Conservation (phyloP, 2,797 vertebrate species). For the Aulostomus chinensis region DNA sequence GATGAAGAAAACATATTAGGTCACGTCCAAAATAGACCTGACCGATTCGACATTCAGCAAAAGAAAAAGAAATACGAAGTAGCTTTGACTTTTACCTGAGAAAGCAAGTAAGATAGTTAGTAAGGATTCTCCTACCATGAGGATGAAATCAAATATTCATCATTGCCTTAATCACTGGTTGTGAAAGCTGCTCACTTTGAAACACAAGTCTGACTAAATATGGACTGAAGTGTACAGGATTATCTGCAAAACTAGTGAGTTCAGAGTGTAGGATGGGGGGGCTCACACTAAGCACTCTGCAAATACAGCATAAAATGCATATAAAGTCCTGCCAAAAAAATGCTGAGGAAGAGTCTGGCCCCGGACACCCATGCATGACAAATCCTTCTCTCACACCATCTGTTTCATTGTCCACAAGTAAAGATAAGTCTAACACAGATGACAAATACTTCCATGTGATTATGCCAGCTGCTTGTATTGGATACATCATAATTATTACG, state of each 20-base stretch:
- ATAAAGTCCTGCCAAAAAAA: constrained; percentile 69
- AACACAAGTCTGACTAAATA: background rate
- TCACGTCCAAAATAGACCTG: no score
- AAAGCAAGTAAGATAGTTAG: no score
- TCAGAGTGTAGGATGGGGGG: no score
- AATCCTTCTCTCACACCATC: constrained; percentile 77
- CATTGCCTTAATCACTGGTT: constrained; percentile 7
- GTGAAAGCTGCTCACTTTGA: constrained; percentile 4
- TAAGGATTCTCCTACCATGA: no score
- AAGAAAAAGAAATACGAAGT: no score
- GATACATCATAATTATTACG: constrained; percentile 47
- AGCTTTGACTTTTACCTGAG: no score
- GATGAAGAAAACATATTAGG: no score
- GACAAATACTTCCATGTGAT: constrained; percentile 52
- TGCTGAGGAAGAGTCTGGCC: constrained; percentile 69
- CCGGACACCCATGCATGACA: constrained; percentile 69
- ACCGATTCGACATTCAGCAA: no score
- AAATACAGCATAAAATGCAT: constrained; percentile 67
- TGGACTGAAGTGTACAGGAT: constrained; percentile 17
- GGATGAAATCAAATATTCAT: no score
- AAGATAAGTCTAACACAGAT: constrained; percentile 70
- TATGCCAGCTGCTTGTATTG: constrained; percentile 42
- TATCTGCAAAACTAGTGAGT: constrained; percentile 28
- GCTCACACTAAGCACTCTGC: constrained; percentile 37
- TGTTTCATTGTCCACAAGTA: constrained; percentile 72